A percentile compares a stretch with the other conserved stretches of the same genome.
phyloP scores from a whole-genome alignment of 2,888 invertebrate genomes.

The Pyrochroa serraticornis region DNA sequence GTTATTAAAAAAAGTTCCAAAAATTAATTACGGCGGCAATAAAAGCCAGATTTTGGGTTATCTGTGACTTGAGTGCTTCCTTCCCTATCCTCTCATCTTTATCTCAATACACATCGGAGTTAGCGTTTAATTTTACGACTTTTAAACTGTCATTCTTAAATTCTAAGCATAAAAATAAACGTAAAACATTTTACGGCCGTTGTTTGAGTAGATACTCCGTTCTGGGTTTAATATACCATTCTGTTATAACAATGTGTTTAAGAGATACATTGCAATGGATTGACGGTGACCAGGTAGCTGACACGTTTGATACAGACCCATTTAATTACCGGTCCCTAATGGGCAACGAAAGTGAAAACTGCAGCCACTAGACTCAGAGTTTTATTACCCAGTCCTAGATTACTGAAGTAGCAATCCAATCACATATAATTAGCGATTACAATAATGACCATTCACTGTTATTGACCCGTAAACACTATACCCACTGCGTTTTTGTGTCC shows the following conservation, averaged over 20 bases:
- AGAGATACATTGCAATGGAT: slow-evolving; percentile 37
- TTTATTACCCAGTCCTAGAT: no score
- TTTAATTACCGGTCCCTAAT: slow-evolving; percentile 10
- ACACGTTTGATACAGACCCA: slow-evolving; percentile 15
- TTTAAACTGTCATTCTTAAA: slow-evolving; percentile 47
- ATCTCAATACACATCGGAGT: slow-evolving; percentile 43
- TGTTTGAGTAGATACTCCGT: slow-evolving; percentile 37
- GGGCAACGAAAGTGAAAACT: no score
- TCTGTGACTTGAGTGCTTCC: slow-evolving; percentile 23
- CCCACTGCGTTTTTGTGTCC: no score
- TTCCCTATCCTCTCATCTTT: slow-evolving; percentile 31
- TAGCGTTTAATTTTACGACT: slow-evolving; percentile 42
- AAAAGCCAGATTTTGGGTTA: slow-evolving; percentile 26
- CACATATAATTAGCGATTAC: no score
- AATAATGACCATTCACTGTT: no score
- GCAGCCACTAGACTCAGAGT: no score
- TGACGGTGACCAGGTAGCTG: slow-evolving; percentile 26
- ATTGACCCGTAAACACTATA: no score
- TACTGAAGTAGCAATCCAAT: no score
- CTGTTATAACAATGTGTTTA: slow-evolving; percentile 40
- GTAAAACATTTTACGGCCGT: slow-evolving; percentile 43
- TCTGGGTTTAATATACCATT: slow-evolving; percentile 38
- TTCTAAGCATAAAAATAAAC: slow-evolving; percentile 45
- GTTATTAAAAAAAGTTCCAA: slow-evolving; percentile 20
- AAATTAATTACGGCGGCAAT: slow-evolving; percentile 25